These are phyloP conservation scores for Chaetophractus vellerosus DNA, from an alignment of 2,797 vertebrate species.

Conservation along the genomic window DNA sequence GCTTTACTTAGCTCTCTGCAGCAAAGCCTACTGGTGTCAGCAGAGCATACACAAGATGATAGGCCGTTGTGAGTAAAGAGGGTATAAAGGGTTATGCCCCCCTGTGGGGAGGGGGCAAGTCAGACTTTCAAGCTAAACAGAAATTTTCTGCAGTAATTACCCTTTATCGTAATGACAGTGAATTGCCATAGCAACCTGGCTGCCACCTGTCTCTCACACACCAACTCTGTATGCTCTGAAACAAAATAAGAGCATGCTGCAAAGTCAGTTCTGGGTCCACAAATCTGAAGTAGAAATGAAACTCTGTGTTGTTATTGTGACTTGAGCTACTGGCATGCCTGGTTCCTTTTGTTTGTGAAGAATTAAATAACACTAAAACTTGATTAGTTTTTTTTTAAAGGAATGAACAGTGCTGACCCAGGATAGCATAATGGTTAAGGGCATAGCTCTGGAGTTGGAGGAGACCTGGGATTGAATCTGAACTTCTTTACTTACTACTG, in stretches of 20 bases:
- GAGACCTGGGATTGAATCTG: conserved; percentile 5
- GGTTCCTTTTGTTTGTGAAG: not conserved
- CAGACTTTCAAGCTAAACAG: conserved; percentile 90
- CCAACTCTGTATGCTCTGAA: conserved; percentile 86
- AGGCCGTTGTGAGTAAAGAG: conserved; percentile 83
- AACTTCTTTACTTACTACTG: conserved; percentile 49
- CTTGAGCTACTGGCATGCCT: conserved; percentile 44
- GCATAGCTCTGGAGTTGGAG: conserved; percentile 1
- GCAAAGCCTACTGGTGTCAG: conserved; percentile 61
- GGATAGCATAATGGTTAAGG: not conserved
- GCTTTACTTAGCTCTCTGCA: conserved; percentile 65
- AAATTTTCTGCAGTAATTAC: conserved; percentile 91
- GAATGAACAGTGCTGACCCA: not conserved
- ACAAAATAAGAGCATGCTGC: conserved; percentile 86
- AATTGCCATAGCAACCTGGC: conserved; percentile 92
- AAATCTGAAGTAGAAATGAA: conserved; percentile 57
- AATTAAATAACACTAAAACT: conserved; percentile 34
- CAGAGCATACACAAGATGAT: conserved; percentile 73
- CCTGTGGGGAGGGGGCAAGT: conserved; percentile 83
- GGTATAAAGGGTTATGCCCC: conserved; percentile 78
- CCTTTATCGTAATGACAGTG: conserved; percentile 92
- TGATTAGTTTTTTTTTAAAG: not conserved
- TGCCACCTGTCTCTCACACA: conserved; percentile 90
- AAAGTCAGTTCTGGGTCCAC: conserved; percentile 86
- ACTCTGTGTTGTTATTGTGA: conserved; percentile 15